Evolutionary conservation across 2,888 invertebrate species (phyloP).

Genomic region (Quadriops clusia): DNA sequence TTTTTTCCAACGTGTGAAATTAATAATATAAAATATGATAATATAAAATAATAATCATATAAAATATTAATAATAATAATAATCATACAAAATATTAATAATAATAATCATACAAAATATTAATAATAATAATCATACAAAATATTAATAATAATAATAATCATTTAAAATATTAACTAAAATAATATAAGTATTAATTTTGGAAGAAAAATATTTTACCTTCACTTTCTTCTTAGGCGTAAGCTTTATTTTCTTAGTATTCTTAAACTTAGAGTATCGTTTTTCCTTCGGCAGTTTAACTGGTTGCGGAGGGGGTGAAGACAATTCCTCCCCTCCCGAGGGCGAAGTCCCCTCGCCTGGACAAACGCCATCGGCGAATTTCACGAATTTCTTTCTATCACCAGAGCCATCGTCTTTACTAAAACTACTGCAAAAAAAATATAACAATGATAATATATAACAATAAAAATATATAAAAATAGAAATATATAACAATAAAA

Average conservation of each 20-base stretch:
- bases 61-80: too few relatives aligned
- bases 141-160: too few relatives aligned
- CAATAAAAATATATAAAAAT: slow-evolving; percentile 1
- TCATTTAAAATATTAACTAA: too few relatives aligned
- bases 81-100: too few relatives aligned
- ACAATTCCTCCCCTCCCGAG: slow-evolving; percentile 46
- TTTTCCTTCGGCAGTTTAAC: slow-evolving; percentile 42
- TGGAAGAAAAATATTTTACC: too few relatives aligned
- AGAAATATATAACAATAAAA: slow-evolving; percentile 1
- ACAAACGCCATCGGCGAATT: slow-evolving; percentile 48
- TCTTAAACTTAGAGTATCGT: slow-evolving; percentile 38
- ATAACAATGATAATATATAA: background rate
- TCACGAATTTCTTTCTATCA: slow-evolving; percentile 38
- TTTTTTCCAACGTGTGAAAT: too few relatives aligned
- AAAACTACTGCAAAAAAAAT: slow-evolving; percentile 8
- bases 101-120: too few relatives aligned
- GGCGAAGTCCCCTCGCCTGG: slow-evolving; percentile 49
- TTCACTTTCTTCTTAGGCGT: slow-evolving; percentile 44
- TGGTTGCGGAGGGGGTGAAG: slow-evolving; percentile 45
- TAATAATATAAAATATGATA: too few relatives aligned
- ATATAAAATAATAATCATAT: too few relatives aligned
- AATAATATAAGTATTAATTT: too few relatives aligned
- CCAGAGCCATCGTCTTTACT: slow-evolving; percentile 12
- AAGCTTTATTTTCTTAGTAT: slow-evolving; percentile 38
- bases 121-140: too few relatives aligned